These are phyloP conservation scores for Aleiodes sp. DNA, from an alignment of 1,140 invertebrate genomes.

Conservation along the genomic window DNA sequence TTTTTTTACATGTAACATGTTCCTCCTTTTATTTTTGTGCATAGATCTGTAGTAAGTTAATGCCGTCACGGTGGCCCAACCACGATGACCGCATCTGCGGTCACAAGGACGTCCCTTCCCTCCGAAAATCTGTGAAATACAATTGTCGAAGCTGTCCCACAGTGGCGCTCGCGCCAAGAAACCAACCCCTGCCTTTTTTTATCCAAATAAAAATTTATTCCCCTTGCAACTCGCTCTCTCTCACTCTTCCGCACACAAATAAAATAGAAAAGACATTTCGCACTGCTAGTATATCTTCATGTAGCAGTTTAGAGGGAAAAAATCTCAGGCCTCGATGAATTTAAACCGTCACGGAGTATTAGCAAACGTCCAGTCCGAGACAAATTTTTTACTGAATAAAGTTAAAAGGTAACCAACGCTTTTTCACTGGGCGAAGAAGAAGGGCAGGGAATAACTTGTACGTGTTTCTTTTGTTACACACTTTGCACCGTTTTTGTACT, in stretches of 20 bases:
- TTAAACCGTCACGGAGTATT: constrained; percentile 48
- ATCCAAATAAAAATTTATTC: too few species aligned
- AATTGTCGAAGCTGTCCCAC: constrained; percentile 21
- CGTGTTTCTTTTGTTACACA: too few species aligned
- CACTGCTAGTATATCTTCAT: too few species aligned
- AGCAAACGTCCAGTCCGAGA: too few species aligned
- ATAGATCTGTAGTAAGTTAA: background rate
- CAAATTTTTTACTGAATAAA: too few species aligned
- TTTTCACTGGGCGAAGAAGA: too few species aligned
- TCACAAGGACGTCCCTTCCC: constrained; percentile 24
- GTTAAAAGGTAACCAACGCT: too few species aligned
- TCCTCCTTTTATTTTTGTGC: background rate
- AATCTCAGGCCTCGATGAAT: constrained; percentile 24
- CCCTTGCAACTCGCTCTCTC: too few species aligned
- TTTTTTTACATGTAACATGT: background rate
- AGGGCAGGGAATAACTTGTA: too few species aligned
- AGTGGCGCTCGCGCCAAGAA: background rate
- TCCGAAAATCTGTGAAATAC: constrained; percentile 17
- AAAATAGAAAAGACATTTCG: too few species aligned
- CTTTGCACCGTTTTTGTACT: too few species aligned
- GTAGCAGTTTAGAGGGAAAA: background rate
- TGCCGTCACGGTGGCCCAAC: constrained; percentile 41
- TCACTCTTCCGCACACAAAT: too few species aligned
- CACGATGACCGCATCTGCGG: constrained; percentile 42
- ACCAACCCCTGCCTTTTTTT: background rate